Conservation (phyloP, 92 coral and sea anemone species). For the Zoanthus gigantus region DNA sequence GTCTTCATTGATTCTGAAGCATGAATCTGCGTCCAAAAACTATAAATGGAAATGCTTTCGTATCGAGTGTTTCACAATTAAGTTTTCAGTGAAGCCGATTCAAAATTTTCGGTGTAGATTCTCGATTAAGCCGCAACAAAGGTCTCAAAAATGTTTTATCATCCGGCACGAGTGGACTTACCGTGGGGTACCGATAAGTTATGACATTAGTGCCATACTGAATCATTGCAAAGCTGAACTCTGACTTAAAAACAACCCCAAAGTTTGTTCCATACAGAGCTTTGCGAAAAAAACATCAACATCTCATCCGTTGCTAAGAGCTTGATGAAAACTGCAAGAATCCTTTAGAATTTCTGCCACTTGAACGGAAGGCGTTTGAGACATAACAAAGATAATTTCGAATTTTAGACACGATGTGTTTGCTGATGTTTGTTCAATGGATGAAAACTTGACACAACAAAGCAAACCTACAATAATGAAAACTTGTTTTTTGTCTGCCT, state of each 20-base stretch:
- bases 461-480: neutral
- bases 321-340: slow-evolving; percentile 34
- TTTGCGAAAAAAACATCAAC: neutral
- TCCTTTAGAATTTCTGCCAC: slow-evolving; percentile 36
- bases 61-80: no score
- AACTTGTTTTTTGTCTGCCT: neutral
- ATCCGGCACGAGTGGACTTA: no score
- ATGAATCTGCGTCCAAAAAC: no score
- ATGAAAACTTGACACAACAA: slow-evolving; percentile 7
- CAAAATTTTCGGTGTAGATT: no score
- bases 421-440: slow-evolving; percentile 10
- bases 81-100: no score
- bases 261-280: neutral
- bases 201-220: neutral
- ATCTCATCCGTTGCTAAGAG: slow-evolving; percentile 24
- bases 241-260: neutral
- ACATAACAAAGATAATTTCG: neutral
- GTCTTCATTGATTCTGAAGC: no score
- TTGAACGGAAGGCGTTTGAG: slow-evolving; percentile 26
- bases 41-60: no score
- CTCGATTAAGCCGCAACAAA: no score
- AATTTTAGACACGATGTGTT: slow-evolving; percentile 2
- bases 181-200: neutral
- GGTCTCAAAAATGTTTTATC: no score
- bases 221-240: neutral